A percentile compares a stretch with the other conserved stretches of the same genome.
Evolutionary conservation across 1,140 invertebrate genomes (phyloP).

Genomic region (Dendrolimus kikuchii): DNA sequence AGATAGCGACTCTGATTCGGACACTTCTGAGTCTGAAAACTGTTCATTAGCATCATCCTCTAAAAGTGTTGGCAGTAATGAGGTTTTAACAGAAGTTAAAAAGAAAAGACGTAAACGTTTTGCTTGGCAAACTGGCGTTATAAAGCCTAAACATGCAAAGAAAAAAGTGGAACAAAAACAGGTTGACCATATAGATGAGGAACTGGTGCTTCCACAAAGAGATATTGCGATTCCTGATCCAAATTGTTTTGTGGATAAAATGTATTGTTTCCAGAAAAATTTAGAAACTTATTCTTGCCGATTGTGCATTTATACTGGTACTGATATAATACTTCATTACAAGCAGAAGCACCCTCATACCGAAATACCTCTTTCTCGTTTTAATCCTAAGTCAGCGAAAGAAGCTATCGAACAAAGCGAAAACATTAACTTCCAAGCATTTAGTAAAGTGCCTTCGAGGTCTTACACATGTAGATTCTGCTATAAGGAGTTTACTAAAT

Average conservation of each 20-base stretch:
- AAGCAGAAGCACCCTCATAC: conserved; percentile 74
- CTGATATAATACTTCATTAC: conserved; percentile 79
- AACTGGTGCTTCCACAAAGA: conserved; percentile 1
- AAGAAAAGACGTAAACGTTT: conserved; percentile 46
- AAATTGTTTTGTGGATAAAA: conserved; percentile 50
- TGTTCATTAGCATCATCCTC: conserved; percentile 35
- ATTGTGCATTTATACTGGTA: conserved; percentile 74
- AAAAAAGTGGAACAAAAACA: conserved; percentile 30
- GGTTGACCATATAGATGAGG: conserved; percentile 5
- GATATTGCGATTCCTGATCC: conserved; percentile 21
- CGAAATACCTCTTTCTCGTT: conserved; percentile 77
- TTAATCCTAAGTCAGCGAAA: conserved; percentile 67
- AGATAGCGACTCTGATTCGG: conserved; percentile 17
- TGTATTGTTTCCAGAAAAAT: conserved; percentile 55
- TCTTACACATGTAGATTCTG: conserved; percentile 71
- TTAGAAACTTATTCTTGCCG: conserved; percentile 63
- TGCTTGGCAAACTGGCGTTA: conserved; percentile 42
- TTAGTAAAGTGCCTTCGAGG: conserved; percentile 37
- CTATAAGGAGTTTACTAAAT: conserved; percentile 49
- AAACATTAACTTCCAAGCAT: conserved; percentile 38
- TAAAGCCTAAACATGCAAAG: conserved; percentile 43
- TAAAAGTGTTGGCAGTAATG: conserved; percentile 37
- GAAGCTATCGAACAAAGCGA: conserved; percentile 48
- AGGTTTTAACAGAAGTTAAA: conserved; percentile 30
- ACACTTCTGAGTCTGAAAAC: conserved; percentile 36